Base-by-base conservation (phyloP, 2,888 invertebrate genomes). In the Hofmannophila pseudospretella region DNA sequence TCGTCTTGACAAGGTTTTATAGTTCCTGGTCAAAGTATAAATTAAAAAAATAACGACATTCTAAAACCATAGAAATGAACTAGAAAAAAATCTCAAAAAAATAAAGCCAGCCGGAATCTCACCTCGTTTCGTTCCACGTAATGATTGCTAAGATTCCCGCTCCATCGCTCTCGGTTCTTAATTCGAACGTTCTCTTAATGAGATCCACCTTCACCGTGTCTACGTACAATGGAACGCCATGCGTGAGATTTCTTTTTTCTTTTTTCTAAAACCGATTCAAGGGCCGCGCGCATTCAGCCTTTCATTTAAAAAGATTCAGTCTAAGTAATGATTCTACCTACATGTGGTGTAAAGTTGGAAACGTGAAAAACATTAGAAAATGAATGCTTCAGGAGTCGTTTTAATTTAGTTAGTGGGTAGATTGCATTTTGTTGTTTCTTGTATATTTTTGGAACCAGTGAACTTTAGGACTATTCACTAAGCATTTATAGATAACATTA, bases 81-180 rank as follows among this genome's bases (percentile, higher is more conserved):
- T n/a, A n/a, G n/a, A n/a, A n/a, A n/a, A 16, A 16, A 16, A 16
- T 16, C 16, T 16, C 16, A 5, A 4, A 16, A 16, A 16, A 16
- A 16, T 16, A 16, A 16, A 16, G 16, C 16, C 3, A 5, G 16
- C 16, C 16, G n/a, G n/a, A 8, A 4, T 8, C 23, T 3, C 2
- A 4, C 13, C 54, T 54, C 69, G 68, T 67, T 70, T 60, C 67
- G 67, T 71, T 67, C 53, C 67, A 58, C 78, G 68, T 85, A 85
- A 85, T 80, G 84, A 85, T 78, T 79, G 72, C 77, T 72, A 84
- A 85, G 84, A 81, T 74, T 76, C 68, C 62, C 74, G 76, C 81
- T 72, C 63, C 81, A 84, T 79, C 70, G 75, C 68, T 50, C 67
- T 49, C 68, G 56, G 78, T 77, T 84, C 84, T 78, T 78, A 73